A percentile compares a stretch with the other conserved stretches of the same genome.
Conservation (phyloP, 2,888 invertebrate genomes). For the Aphelenchoides bicaudatus region DNA sequence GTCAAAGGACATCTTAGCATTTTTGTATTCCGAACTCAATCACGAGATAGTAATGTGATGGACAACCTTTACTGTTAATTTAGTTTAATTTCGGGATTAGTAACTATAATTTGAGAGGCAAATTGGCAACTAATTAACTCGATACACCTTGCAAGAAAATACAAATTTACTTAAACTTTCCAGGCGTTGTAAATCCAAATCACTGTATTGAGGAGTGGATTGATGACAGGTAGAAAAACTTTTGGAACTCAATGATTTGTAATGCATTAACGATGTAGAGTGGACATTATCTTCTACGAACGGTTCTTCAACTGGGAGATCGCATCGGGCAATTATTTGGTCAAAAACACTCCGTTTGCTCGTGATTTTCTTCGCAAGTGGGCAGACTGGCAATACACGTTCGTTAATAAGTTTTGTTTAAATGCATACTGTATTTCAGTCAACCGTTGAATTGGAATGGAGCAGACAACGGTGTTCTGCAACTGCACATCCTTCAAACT, state of each 20-base stretch:
- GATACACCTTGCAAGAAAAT: too few species aligned
- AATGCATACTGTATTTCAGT: constrained; percentile 37
- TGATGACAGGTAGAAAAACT: too few species aligned
- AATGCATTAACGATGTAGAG: too few species aligned
- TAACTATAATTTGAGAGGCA: too few species aligned
- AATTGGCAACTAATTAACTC: too few species aligned
- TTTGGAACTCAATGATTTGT: too few species aligned
- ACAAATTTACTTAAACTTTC: too few species aligned
- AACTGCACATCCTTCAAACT: constrained; percentile 50
- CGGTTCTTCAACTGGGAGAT: constrained; percentile 60
- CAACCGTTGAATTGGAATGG: constrained; percentile 51
- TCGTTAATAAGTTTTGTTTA: not conserved
- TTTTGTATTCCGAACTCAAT: too few species aligned
- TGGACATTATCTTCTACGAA: constrained; percentile 58
- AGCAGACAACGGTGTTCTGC: constrained; percentile 55
- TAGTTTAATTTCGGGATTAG: too few species aligned
- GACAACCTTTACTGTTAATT: too few species aligned
- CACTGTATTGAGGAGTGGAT: constrained; percentile 60
- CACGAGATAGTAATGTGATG: too few species aligned
- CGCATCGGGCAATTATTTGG: constrained; percentile 57
- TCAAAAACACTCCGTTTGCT: constrained; percentile 29
- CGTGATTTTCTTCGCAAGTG: constrained; percentile 28
- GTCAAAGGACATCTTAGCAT: too few species aligned
- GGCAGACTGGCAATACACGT: constrained; percentile 43
- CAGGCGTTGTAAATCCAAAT: constrained; percentile 59